These are phyloP conservation scores for Mesorhabditis spiculigera DNA, from an alignment of 2,888 invertebrate genomes.

Conservation along the genomic window DNA sequence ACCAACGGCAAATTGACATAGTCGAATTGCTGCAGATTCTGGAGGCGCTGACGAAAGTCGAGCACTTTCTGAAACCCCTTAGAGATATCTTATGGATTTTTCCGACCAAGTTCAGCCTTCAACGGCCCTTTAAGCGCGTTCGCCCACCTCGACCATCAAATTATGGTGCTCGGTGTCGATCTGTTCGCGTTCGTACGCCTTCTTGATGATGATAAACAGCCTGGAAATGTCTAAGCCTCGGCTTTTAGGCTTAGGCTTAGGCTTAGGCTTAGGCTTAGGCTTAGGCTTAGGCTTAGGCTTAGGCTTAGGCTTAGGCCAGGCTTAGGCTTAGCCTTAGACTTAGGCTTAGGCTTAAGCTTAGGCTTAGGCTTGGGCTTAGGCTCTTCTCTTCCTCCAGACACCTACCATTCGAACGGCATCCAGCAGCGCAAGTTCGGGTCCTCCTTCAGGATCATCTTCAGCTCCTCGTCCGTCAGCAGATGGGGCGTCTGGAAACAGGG, in stretches of 20 bases:
- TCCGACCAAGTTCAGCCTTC: too few relatives aligned
- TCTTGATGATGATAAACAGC: conserved; percentile 16
- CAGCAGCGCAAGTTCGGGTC: conserved; percentile 25
- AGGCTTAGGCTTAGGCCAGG: not conserved
- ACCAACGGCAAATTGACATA: conserved; percentile 40
- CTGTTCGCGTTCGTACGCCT: conserved; percentile 10
- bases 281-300: not conserved
- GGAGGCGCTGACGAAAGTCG: conserved; percentile 31
- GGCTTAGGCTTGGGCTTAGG: not conserved
- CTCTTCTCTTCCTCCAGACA: not conserved
- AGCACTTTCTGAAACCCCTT: conserved; percentile 20
- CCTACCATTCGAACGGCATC: conserved; percentile 40
- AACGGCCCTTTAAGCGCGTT: not conserved
- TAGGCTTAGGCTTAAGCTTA: not conserved
- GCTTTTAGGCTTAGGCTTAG: not conserved
- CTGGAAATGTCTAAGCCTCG: not conserved
- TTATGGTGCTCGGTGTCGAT: conserved; percentile 24
- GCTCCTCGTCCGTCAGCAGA: conserved; percentile 37
- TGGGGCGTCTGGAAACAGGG: conserved; percentile 19
- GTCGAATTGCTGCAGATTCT: conserved; percentile 40
- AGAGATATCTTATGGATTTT: not conserved
- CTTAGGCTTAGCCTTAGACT: not conserved
- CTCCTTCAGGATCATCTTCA: conserved; percentile 20
- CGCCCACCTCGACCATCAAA: conserved; percentile 16
- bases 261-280: too few relatives aligned